A percentile compares a stretch with the other conserved stretches of the same genome.
These are phyloP conservation scores for Apistogramma diplotaenia DNA, from an alignment of 2,113 vertebrate genomes.

Conservation along the genomic window DNA sequence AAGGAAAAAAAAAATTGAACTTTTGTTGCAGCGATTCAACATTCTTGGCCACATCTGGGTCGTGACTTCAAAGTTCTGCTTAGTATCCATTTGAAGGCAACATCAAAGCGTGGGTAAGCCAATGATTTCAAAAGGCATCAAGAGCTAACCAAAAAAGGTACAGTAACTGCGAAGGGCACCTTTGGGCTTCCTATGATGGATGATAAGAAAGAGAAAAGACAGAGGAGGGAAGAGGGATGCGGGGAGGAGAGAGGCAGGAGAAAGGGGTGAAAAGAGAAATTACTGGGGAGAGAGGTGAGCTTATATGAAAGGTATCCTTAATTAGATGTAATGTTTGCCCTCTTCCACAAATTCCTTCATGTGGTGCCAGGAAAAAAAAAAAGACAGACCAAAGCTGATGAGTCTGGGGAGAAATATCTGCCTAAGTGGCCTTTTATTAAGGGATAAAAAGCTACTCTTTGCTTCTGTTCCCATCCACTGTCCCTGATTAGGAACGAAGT, in stretches of 20 bases:
- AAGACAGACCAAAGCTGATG: conserved; percentile 51
- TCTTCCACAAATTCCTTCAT: conserved; percentile 67
- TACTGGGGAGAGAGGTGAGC: conserved; percentile 40
- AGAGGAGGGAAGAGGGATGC: background rate
- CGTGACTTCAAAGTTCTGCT: conserved; percentile 60
- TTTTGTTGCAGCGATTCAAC: conserved; percentile 16
- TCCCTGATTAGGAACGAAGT: conserved; percentile 67
- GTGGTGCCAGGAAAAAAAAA: conserved; percentile 55
- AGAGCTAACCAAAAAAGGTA: conserved; percentile 57
- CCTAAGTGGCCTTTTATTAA: conserved; percentile 76
- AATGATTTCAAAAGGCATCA: conserved; percentile 66
- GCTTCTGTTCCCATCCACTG: conserved; percentile 52
- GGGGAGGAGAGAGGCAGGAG: background rate
- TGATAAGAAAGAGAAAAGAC: conserved; percentile 53
- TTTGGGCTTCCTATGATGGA: conserved; percentile 66
- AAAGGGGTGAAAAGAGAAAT: conserved; percentile 40
- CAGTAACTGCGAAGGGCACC: conserved; percentile 71
- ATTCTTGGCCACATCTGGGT: conserved; percentile 49
- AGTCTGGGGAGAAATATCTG: conserved; percentile 70
- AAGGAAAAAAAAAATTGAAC: background rate
- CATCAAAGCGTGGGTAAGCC: conserved; percentile 67
- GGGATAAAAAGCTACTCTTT: conserved; percentile 70
- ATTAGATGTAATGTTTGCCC: conserved; percentile 70
- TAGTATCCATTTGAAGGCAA: conserved; percentile 55
- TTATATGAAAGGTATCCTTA: conserved; percentile 61